phyloP scores from a whole-genome alignment of 1,140 invertebrate genomes.

The Cataglyphis hispanica region DNA sequence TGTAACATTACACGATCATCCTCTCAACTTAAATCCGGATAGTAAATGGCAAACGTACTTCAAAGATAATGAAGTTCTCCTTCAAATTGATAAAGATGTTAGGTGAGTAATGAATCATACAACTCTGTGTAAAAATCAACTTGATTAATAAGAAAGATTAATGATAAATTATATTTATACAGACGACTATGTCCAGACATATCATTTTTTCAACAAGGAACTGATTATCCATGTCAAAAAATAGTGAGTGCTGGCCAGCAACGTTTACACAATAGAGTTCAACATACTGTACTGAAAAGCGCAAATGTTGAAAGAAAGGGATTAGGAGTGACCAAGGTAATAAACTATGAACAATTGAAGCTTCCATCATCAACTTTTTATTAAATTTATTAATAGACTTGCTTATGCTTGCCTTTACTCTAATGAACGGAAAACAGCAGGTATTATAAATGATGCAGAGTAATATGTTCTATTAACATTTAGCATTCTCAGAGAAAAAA shows the following conservation, averaged over 20 bases:
- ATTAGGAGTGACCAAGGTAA: conserved; percentile 95
- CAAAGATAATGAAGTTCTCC: conserved; percentile 97
- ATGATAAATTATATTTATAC: conserved; percentile 70
- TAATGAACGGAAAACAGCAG: conserved; percentile 81
- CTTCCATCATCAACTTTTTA: conserved; percentile 7
- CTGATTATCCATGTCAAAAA: conserved; percentile 93
- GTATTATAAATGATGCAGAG: conserved; percentile 71
- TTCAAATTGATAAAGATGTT: conserved; percentile 99
- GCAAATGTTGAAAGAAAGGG: conserved; percentile 95
- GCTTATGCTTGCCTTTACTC: conserved; percentile 66
- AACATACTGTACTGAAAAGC: conserved; percentile 94
- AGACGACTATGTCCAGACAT: conserved; percentile 97
- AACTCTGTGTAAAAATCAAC: neutral
- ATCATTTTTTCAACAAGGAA: conserved; percentile 98
- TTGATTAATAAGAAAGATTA: neutral
- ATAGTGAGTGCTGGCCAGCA: conserved; percentile 92
- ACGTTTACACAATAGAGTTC: conserved; percentile 94
- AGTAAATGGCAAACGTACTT: conserved; percentile 98
- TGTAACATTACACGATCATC: conserved; percentile 92
- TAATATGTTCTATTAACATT: neutral
- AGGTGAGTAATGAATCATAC: conserved; percentile 86
- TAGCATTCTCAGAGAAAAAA: neutral
- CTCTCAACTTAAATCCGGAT: conserved; percentile 96
- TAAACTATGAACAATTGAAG: conserved; percentile 48
- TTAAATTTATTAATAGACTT: conserved; percentile 46